These are phyloP conservation scores for Pelagia noctiluca DNA, from an alignment of 30 jellyfish, hydroid and myxozoan genomes.

Conservation along the genomic window DNA sequence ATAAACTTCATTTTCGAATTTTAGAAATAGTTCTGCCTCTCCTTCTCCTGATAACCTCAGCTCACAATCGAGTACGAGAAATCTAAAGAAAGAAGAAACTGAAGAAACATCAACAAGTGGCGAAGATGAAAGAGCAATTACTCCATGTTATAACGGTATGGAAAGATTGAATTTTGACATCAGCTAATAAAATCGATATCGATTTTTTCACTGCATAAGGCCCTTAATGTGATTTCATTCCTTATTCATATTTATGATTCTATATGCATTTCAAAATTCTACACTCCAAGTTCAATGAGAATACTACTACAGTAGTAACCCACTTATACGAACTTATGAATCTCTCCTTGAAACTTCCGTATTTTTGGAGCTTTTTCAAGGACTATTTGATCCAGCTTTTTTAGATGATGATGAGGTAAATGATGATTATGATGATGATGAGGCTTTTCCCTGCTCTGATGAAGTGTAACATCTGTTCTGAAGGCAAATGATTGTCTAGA, in stretches of 20 bases:
- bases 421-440: too few species aligned
- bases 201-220: neutral
- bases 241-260: too few species aligned
- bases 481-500: too few species aligned
- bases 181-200: neutral
- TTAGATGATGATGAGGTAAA: too few species aligned
- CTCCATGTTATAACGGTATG: neutral
- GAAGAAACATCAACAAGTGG: neutral
- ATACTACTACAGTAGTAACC: neutral
- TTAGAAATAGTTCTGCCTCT: neutral
- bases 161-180: neutral
- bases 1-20: neutral
- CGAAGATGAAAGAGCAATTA: neutral
- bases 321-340: neutral
- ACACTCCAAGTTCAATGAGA: neutral
- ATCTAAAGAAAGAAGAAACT: constrained; percentile 3
- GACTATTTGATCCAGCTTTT: too few species aligned
- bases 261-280: neutral
- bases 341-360: too few species aligned
- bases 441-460: too few species aligned
- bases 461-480: too few species aligned
- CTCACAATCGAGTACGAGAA: neutral
- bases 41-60: neutral
- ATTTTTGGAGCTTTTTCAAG: too few species aligned
- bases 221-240: neutral